phyloP scores from a whole-genome alignment of 2,113 vertebrate genomes.

The Gasterosteus nipponicus region DNA sequence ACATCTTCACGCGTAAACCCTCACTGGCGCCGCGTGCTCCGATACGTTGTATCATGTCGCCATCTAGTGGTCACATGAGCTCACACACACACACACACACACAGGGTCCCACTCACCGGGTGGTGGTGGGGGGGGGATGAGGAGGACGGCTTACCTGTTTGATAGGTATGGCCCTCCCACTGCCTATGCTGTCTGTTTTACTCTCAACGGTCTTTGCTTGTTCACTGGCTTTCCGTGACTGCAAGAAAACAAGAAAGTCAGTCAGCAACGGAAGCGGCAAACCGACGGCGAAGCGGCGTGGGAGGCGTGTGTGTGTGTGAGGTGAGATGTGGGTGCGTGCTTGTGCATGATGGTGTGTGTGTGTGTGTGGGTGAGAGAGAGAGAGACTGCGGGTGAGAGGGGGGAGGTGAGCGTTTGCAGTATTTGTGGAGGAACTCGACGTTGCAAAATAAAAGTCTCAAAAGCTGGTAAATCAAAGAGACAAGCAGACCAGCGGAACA shows the following conservation, averaged over 20 bases:
- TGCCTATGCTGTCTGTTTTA: slow-evolving; percentile 98
- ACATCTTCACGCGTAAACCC: too few species aligned
- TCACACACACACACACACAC: too few species aligned
- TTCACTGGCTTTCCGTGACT: slow-evolving; percentile 99
- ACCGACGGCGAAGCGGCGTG: slow-evolving; percentile 22
- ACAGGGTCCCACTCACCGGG: slow-evolving; percentile 66
- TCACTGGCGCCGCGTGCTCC: neutral
- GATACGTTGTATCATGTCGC: slow-evolving; percentile 49
- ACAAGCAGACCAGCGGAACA: slow-evolving; percentile 83
- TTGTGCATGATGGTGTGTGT: too few species aligned
- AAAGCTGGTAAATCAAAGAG: slow-evolving; percentile 77
- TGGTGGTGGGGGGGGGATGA: slow-evolving; percentile 30
- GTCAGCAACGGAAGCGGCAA: slow-evolving; percentile 65
- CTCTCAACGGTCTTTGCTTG: slow-evolving; percentile 91
- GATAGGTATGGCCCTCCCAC: slow-evolving; percentile 97
- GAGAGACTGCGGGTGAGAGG: slow-evolving; percentile 35
- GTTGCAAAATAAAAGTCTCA: slow-evolving; percentile 73
- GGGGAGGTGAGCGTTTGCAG: slow-evolving; percentile 35
- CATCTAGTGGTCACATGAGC: slow-evolving; percentile 66
- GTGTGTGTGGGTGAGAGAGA: slow-evolving; percentile 32
- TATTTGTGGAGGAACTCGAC: slow-evolving; percentile 52
- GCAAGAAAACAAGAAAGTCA: slow-evolving; percentile 91
- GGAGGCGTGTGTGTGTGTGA: slow-evolving; percentile 33
- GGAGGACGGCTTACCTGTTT: slow-evolving; percentile 90
- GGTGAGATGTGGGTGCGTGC: slow-evolving; percentile 33